A percentile compares a stretch with the other conserved stretches of the same genome.
Conservation (phyloP, 1,140 invertebrate genomes). For the Plutomurus gul region DNA sequence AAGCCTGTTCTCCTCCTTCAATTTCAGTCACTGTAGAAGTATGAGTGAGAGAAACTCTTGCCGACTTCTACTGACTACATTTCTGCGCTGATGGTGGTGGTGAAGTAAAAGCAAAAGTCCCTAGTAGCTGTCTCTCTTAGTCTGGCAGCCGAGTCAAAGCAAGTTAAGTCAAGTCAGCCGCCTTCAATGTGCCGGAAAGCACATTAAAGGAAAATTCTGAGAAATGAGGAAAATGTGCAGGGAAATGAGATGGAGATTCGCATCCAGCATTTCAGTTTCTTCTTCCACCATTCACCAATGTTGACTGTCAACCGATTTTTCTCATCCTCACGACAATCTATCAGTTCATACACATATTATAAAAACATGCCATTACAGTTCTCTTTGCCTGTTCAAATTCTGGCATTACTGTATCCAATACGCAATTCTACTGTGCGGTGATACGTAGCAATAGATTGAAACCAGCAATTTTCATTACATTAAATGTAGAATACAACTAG, state of each 20-base stretch:
- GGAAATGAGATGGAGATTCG: constrained; percentile 25
- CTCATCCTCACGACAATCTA: neutral
- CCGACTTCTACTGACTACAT: no score
- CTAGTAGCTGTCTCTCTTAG: no score
- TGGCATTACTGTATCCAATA: no score
- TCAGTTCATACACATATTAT: no score
- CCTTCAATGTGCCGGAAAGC: neutral
- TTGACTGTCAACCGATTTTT: neutral
- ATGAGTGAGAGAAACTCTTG: neutral
- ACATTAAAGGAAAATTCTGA: neutral
- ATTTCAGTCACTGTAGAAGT: neutral
- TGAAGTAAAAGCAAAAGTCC: no score
- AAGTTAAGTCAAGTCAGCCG: neutral
- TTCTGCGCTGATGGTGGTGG: no score
- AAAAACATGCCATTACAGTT: no score
- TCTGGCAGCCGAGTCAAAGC: neutral
- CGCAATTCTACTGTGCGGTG: no score
- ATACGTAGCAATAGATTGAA: no score
- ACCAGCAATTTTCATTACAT: no score
- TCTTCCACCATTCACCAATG: neutral
- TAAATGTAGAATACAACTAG: no score
- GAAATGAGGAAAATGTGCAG: neutral
- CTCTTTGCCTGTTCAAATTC: no score
- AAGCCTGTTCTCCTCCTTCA: neutral
- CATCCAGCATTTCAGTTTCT: neutral